Conservation (phyloP, 1,140 invertebrate species). For the Lordiphosa collinella region DNA sequence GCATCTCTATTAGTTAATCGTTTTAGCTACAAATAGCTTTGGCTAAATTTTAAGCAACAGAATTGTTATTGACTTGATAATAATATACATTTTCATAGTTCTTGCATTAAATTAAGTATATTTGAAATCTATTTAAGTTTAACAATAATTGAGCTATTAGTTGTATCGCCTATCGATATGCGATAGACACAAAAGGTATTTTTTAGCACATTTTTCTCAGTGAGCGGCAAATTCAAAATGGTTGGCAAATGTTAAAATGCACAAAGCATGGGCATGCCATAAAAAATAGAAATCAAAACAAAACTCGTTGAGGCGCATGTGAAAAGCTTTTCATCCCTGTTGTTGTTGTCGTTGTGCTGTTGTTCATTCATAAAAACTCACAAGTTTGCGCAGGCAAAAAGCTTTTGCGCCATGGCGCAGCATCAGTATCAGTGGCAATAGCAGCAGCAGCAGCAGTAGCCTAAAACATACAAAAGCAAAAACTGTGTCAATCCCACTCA, state of each 20-base stretch:
- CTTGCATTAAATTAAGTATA: no score
- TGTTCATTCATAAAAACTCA: conserved; percentile 68
- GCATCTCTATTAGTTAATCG: no score
- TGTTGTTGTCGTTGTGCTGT: conserved; percentile 15
- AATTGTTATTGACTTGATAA: no score
- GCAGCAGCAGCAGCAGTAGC: no score
- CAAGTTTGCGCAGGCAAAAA: conserved; percentile 31
- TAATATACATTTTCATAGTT: no score
- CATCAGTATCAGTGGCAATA: conserved; percentile 5
- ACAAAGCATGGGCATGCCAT: conserved; percentile 1
- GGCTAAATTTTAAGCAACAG: no score
- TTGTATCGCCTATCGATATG: conserved; percentile 12
- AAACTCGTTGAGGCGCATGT: neutral
- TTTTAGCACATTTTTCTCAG: conserved; percentile 24
- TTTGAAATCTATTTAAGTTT: no score
- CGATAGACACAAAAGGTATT: conserved; percentile 6
- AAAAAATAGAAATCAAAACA: conserved; percentile 1
- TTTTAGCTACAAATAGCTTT: no score
- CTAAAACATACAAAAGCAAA: conserved; percentile 19
- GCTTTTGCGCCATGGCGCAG: conserved; percentile 49
- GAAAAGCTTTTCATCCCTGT: conserved; percentile 17
- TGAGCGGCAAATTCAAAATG: neutral
- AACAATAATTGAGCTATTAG: neutral
- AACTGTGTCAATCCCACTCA: conserved; percentile 53
- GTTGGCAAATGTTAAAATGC: neutral